Evolutionary conservation across 2,888 invertebrate species (phyloP).

Genomic region (Amblyteles armatorius): DNA sequence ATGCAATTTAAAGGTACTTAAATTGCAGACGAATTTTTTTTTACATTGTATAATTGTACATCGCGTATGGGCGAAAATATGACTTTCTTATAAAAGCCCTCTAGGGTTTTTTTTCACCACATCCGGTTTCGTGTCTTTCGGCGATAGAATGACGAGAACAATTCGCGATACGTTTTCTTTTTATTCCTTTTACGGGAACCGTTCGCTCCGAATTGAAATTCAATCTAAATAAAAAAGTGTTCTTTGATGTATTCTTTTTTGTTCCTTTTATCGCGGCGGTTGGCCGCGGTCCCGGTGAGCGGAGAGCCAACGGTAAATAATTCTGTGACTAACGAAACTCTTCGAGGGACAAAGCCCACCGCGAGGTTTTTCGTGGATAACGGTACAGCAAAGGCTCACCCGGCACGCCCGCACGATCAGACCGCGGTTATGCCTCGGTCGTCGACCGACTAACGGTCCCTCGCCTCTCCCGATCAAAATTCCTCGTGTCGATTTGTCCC

Average conservation of each 20-base stretch:
- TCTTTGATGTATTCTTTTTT: not conserved
- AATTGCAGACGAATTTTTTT: too few species aligned
- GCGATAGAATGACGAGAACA: not conserved
- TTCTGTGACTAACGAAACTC: constrained; percentile 25
- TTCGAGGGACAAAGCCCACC: constrained; percentile 28
- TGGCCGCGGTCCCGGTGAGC: not conserved
- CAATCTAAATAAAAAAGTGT: not conserved
- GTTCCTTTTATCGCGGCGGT: not conserved
- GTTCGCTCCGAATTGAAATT: not conserved
- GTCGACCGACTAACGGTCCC: constrained; percentile 54
- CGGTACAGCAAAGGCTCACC: constrained; percentile 37
- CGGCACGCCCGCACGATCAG: constrained; percentile 32
- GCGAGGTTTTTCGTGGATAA: constrained; percentile 43
- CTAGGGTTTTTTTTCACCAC: not conserved
- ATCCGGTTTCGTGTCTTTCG: constrained; percentile 1
- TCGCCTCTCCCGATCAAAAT: constrained; percentile 30
- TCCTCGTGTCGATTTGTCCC: constrained; percentile 33
- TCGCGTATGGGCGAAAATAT: too few species aligned
- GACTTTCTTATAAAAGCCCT: not conserved
- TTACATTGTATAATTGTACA: too few species aligned
- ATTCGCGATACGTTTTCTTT: not conserved
- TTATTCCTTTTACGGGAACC: not conserved
- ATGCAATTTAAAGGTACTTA: too few species aligned
- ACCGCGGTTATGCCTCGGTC: constrained; percentile 28
- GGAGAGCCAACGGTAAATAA: constrained; percentile 11